Percentiles rank a stretch among this genome's conserved stretches.
These are phyloP conservation scores for Menura novaehollandiae DNA, from an alignment of 2,113 vertebrate genomes.

Conservation along the genomic window DNA sequence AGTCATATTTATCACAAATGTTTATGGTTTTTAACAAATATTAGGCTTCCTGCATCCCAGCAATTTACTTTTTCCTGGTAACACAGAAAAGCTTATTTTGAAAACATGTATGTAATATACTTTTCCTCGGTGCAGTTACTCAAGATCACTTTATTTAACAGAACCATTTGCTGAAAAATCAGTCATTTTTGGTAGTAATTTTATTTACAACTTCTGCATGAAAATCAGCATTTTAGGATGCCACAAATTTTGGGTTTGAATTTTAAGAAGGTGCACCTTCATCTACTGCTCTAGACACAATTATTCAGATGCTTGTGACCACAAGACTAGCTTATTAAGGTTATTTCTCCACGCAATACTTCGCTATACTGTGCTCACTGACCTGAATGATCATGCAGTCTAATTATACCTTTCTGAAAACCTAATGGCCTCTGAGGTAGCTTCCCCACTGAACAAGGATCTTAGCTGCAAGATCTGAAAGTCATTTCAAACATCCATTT, in stretches of 20 bases:
- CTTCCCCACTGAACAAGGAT: neutral
- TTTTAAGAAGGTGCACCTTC: neutral
- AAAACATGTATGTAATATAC: rapidly evolving
- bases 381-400: neutral
- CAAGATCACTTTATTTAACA: neutral
- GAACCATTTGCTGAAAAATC: neutral
- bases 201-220: neutral
- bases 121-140: neutral
- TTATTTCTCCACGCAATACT: neutral
- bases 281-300: neutral
- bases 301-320: neutral
- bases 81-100: neutral
- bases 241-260: neutral
- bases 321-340: neutral
- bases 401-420: constrained; percentile 23
- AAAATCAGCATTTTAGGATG: neutral
- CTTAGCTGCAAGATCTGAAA: neutral
- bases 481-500: neutral
- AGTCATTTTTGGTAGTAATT: neutral
- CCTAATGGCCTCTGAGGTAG: neutral
- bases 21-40: neutral
- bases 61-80: neutral
- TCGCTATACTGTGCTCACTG: neutral
- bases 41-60: neutral
- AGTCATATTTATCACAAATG: neutral